Percentiles rank a stretch among this genome's conserved stretches.
Conservation (phyloP, 2,888 invertebrate genomes). For the Campaea margaritaria region DNA sequence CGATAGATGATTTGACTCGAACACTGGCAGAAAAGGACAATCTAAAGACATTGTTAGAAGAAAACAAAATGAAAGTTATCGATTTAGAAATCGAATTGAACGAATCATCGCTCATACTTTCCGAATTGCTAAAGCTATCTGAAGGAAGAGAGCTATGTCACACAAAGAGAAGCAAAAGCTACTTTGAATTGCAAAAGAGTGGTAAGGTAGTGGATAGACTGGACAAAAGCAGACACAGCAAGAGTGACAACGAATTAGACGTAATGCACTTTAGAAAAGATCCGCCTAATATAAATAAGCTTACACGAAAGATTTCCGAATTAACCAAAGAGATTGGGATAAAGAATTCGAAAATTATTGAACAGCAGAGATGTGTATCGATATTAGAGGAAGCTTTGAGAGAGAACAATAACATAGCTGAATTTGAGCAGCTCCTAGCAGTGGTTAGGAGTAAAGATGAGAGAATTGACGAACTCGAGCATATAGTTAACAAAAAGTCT, state of each 20-base stretch:
- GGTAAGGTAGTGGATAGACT: slow-evolving; percentile 86
- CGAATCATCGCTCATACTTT: slow-evolving; percentile 81
- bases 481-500: slow-evolving; percentile 84
- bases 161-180: slow-evolving; percentile 77
- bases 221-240: slow-evolving; percentile 80
- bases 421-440: slow-evolving; percentile 84
- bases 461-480: slow-evolving; percentile 91
- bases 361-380: slow-evolving; percentile 82
- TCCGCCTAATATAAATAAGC: slow-evolving; percentile 63
- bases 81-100: slow-evolving; percentile 84
- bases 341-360: slow-evolving; percentile 83
- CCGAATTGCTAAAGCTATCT: slow-evolving; percentile 79
- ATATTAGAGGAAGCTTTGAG: slow-evolving; percentile 83
- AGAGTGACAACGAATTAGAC: slow-evolving; percentile 74
- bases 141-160: slow-evolving; percentile 67
- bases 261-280: slow-evolving; percentile 57
- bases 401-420: slow-evolving; percentile 84
- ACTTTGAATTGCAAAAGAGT: slow-evolving; percentile 83
- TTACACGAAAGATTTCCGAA: slow-evolving; percentile 73
- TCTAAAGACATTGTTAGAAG: slow-evolving; percentile 71
- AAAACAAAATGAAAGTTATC: slow-evolving; percentile 75
- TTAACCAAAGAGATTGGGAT: slow-evolving; percentile 77
- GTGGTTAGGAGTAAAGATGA: slow-evolving; percentile 86
- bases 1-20: slow-evolving; percentile 68
- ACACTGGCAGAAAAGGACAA: slow-evolving; percentile 68